Evolutionary conservation across 2,888 invertebrate species (phyloP).

Genomic region (Calameuta idolon): DNA sequence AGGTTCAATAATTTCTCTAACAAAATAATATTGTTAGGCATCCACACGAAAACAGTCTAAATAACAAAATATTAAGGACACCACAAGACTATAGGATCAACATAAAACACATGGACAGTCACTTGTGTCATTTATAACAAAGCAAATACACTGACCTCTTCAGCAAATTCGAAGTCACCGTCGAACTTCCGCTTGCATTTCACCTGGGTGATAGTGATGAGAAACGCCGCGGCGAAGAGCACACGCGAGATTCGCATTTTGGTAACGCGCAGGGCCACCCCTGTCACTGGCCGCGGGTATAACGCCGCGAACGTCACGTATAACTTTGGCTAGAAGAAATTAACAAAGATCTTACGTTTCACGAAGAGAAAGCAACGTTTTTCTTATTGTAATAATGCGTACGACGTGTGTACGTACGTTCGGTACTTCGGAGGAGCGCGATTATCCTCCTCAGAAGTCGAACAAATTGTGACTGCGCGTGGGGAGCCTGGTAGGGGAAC

Average conservation of each 20-base stretch:
- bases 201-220: conserved; percentile 65
- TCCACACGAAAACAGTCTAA: not conserved
- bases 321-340: not conserved
- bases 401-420: not conserved
- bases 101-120: not conserved
- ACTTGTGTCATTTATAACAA: not conserved
- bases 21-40: not conserved
- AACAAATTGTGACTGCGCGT: conserved; percentile 54
- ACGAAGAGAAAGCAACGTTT: not conserved
- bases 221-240: conserved; percentile 64
- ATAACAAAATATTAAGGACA: not conserved
- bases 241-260: conserved; percentile 68
- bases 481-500: conserved; percentile 25
- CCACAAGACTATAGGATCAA: not conserved
- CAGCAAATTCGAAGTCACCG: conserved; percentile 83
- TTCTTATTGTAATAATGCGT: not conserved
- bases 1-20: not conserved
- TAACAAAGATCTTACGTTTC: not conserved
- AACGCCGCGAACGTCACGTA: not conserved
- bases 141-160: conserved; percentile 73
- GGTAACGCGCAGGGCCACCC: conserved; percentile 6
- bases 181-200: conserved; percentile 80
- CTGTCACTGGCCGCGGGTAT: not conserved
- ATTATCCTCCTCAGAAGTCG: conserved; percentile 48
- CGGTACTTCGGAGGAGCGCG: conserved; percentile 13